Conservation (phyloP, 2,797 vertebrate species). For the Crypturellus tataupa region DNA sequence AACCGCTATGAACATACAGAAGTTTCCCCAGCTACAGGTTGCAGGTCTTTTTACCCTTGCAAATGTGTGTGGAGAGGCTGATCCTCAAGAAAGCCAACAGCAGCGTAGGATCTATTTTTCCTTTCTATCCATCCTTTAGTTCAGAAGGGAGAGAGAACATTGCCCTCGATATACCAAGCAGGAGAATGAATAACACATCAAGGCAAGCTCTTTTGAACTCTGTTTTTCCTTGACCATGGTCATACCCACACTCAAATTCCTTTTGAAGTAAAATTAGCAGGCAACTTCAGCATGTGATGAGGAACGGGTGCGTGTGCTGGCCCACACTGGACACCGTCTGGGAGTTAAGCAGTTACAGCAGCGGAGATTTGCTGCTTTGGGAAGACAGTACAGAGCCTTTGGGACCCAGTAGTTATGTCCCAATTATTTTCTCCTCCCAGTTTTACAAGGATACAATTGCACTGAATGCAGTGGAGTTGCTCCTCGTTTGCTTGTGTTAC, state of each 20-base stretch:
- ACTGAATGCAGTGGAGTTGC: background rate
- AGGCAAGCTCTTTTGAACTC: background rate
- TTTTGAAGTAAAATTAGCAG: slow-evolving; percentile 36
- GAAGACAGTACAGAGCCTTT: background rate
- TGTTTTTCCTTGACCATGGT: background rate
- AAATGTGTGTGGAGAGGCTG: background rate
- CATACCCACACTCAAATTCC: background rate
- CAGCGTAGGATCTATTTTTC: background rate
- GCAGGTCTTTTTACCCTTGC: background rate
- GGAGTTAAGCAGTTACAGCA: background rate
- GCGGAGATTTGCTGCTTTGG: background rate
- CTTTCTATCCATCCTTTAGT: background rate
- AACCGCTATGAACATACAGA: background rate
- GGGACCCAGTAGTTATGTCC: background rate
- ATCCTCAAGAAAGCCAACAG: background rate
- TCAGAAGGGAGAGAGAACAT: background rate
- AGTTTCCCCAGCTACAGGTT: background rate
- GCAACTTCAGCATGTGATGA: background rate
- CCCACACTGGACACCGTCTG: background rate
- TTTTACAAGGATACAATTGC: background rate
- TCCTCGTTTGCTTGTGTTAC: background rate
- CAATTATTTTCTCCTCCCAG: background rate
- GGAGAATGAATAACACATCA: slow-evolving; percentile 13
- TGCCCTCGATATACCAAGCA: background rate
- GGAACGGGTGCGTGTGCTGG: background rate